Base-by-base conservation (phyloP, 2,888 invertebrate species). In the Tanypteryx hageni region DNA sequence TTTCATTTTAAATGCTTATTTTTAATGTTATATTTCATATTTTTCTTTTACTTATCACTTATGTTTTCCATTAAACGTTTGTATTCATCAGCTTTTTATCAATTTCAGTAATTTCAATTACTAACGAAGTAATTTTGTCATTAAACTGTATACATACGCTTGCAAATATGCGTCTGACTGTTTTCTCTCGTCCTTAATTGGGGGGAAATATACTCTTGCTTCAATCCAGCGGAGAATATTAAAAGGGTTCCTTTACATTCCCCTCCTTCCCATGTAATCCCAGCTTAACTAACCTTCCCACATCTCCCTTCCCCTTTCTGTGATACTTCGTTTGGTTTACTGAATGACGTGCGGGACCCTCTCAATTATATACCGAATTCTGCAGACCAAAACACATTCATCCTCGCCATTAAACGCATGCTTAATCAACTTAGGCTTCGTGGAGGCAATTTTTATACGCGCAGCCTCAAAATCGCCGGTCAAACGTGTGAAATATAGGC, bases 161-260 rank as follows among this genome's bases (percentile, higher is more conserved):
- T 44, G 44, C 44, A 44, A 44, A 44, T 44, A 3, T 44, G 44
- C 44, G 44, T 44, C 5, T 44, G 44, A 5, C 5, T 1, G 44
- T 44, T 44, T 76, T 27, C 76, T 5, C 76, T 76, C 27, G 22
- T 22, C 13, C 76, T 27, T 76, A 22, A 76, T 22, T 76, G 13
- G 76, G 27, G 76, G 76, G n/a, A 76, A 76, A 76, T 76, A 76
- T 27, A 76, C 22, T 76, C 76, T 10, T n/a, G 27, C 76, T 76
- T 68, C 22, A 14, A n/a, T 0, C 14, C 64, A 16, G n/a, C n/a
- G 76, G 76, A 22, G 27, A 68, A 68, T 11, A 10, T 22, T 68
- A n/a, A 18, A 18, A 64, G 64, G 64, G 76, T 27, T 76, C 76
- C 76, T 27, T n/a, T 4, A 18, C 22, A 10, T 76, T 4, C 76